Percentiles rank a stretch among this genome's conserved stretches.
phyloP scores from a whole-genome alignment of 2,113 vertebrate species.

The Ceyx melanurus region DNA sequence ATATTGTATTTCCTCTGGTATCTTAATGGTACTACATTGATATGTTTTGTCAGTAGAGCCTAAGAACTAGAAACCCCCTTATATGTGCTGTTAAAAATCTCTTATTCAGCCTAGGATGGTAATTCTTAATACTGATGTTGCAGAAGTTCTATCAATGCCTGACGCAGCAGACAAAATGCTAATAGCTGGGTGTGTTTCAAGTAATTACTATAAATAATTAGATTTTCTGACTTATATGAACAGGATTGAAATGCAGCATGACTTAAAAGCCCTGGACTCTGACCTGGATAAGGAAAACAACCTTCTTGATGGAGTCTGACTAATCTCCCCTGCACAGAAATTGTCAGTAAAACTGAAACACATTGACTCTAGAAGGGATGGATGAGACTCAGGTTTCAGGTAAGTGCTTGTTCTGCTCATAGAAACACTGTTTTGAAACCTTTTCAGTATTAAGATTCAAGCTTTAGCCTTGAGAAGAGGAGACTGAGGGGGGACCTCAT shows the following conservation, averaged over 20 bases:
- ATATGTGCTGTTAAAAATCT: neutral
- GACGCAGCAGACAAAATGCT: neutral
- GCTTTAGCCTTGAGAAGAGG: too few species aligned
- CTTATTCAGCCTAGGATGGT: neutral
- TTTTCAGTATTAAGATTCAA: neutral
- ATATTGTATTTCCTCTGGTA: neutral
- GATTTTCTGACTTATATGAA: conserved; percentile 1
- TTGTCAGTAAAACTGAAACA: conserved; percentile 43
- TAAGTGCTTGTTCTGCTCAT: neutral
- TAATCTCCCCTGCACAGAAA: neutral
- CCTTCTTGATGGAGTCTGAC: conserved; percentile 2
- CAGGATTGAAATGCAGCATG: neutral
- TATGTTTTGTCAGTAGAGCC: neutral
- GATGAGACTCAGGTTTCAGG: conserved; percentile 22
- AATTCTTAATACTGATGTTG: neutral
- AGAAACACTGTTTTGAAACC: neutral
- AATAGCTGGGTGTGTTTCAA: neutral
- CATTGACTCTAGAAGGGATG: neutral
- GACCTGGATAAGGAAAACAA: conserved; percentile 54
- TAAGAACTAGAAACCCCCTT: neutral
- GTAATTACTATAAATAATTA: conserved; percentile 7
- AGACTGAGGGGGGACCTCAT: too few species aligned
- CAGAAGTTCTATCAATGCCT: neutral
- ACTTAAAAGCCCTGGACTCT: conserved; percentile 20
- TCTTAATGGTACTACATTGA: neutral